Evolutionary conservation across 2,797 vertebrate genomes (phyloP).

Genomic region (Petrocephalus schoutedeni): DNA sequence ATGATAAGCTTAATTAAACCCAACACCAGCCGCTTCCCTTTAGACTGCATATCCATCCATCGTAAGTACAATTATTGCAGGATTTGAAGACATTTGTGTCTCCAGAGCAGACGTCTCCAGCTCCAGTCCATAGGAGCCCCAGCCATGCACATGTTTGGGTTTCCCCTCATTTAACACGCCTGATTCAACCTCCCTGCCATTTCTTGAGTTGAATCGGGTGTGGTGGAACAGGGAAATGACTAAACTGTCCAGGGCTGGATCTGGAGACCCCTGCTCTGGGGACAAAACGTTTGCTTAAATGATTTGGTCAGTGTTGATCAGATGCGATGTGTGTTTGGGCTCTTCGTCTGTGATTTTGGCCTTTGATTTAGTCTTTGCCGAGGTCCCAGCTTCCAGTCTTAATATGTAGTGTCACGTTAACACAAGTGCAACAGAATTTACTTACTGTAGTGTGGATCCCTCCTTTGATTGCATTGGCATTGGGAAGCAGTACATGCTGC

Average conservation of each 20-base stretch:
- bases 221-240: no score
- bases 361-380: not conserved
- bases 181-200: no score
- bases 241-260: no score
- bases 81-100: not conserved
- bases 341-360: not conserved
- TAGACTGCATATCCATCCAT: not conserved
- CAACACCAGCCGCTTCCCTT: not conserved
- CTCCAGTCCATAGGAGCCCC: no score
- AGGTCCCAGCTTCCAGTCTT: not conserved
- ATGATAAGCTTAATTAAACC: constrained; percentile 1
- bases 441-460: not conserved
- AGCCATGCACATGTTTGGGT: no score
- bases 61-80: not conserved
- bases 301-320: not conserved
- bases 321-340: not conserved
- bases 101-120: no score
- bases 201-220: no score
- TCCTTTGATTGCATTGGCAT: not conserved
- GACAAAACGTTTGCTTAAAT: not conserved
- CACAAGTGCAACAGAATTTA: not conserved
- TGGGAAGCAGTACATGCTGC: not conserved
- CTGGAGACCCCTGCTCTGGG: no score
- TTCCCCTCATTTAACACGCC: no score
- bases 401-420: not conserved